Evolutionary conservation across 2,113 vertebrate species (phyloP).

Genomic region (Labrus mixtus): DNA sequence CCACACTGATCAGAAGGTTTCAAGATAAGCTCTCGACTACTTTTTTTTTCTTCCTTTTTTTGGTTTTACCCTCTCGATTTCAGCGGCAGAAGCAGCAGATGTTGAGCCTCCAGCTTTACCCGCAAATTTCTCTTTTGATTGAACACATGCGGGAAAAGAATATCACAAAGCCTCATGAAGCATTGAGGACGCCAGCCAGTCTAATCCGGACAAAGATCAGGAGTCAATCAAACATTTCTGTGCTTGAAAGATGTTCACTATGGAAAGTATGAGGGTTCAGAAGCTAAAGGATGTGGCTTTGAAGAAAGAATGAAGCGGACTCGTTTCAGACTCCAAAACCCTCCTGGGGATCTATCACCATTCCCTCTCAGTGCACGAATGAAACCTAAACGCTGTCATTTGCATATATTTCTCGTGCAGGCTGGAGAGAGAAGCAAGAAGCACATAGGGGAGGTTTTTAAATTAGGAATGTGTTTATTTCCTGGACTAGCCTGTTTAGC

Average conservation of each 20-base stretch:
- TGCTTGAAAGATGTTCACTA: slow-evolving; percentile 28
- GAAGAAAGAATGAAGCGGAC: slow-evolving; percentile 40
- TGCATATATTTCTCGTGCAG: slow-evolving; percentile 72
- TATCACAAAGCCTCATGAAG: neutral
- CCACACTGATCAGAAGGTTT: slow-evolving; percentile 56
- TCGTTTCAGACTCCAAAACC: slow-evolving; percentile 53
- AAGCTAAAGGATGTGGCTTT: slow-evolving; percentile 51
- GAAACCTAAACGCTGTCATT: slow-evolving; percentile 76
- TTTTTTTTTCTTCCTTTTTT: too few relatives aligned
- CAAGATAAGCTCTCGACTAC: slow-evolving; percentile 30
- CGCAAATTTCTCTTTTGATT: slow-evolving; percentile 45
- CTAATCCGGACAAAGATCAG: slow-evolving; percentile 41
- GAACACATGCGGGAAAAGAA: slow-evolving; percentile 19
- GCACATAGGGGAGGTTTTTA: slow-evolving; percentile 74
- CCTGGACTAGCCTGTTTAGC: slow-evolving; percentile 73
- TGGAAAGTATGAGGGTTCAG: neutral
- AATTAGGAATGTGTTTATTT: slow-evolving; percentile 81
- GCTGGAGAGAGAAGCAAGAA: slow-evolving; percentile 48
- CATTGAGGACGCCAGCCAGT: slow-evolving; percentile 20
- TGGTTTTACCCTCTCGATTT: slow-evolving; percentile 2
- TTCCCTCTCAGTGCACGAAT: slow-evolving; percentile 59
- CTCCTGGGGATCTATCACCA: slow-evolving; percentile 59
- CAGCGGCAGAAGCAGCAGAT: slow-evolving; percentile 41
- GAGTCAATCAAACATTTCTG: slow-evolving; percentile 34
- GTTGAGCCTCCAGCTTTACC: slow-evolving; percentile 40